Evolutionary conservation across 2,797 vertebrate genomes (phyloP), one percentile per base, ranked within the genome.

Genomic region (Typhlichthys subterraneus): DNA sequence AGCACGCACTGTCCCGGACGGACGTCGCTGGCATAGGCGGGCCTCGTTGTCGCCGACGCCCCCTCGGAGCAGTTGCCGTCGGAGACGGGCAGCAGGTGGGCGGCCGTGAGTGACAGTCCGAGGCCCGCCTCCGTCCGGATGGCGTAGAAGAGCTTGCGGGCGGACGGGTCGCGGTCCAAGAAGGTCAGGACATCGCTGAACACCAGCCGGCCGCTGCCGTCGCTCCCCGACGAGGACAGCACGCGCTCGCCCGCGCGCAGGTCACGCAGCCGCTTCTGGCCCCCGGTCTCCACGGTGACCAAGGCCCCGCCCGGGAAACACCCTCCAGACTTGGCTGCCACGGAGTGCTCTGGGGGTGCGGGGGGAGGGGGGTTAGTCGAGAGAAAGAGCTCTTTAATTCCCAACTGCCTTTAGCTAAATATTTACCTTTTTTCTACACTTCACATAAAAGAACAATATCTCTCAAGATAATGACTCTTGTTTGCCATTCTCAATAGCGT

Each of bases 151-250:
- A 88, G 73, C 74, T 89, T 93, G 59, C 72, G 70, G 73, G 81
- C 76, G 0, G 1, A 51, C 0, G 94, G 92, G 59, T 94, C 90
- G 1, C 87, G 93, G 83, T 98, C 95, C 86, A 99, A 82, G 88
- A 98, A 98, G 77, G 93, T 78, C 80, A 99, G 79, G 77, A 98
- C 95, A 5, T 95, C 89, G 11, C 95, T 97, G 94, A 93, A 97
- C 52, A 87, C 87, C 76, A 92, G 85, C 12, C 65, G 84, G 13
- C 94, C 94, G 0, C 84, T 67, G 61, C 88, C 88, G 1, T 77
- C 67, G 10, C 67, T 38, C 59, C 65, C 79, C 0, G 92, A 89
- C 45, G 93, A 93, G 4, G 94, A 93, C 77, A 96, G 92, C 68
- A 98, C 92, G 0, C 90, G 91, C 75, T 97, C 94, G 19, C 97